These are phyloP conservation scores for Chrysaora quinquecirrha DNA, from an alignment of 30 jellyfish, hydroid and myxozoan species.

Conservation along the genomic window DNA sequence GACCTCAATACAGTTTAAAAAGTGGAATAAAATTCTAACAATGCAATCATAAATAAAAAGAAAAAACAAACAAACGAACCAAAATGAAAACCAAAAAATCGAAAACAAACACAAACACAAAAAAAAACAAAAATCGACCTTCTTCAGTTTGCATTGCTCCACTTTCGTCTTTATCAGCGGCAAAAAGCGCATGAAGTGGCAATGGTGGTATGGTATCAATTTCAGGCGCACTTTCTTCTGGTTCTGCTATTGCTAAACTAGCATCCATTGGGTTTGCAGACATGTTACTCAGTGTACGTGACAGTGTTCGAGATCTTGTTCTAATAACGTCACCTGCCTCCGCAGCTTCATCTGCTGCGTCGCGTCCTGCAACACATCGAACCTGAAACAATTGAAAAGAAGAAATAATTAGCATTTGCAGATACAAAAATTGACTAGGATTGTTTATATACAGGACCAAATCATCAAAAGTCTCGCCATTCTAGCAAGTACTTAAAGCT, in stretches of 20 bases:
- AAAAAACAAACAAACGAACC: too few species aligned
- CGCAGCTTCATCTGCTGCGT: constrained; percentile 90
- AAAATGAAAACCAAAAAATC: too few species aligned
- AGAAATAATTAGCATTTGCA: too few species aligned
- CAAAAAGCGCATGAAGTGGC: constrained; percentile 67
- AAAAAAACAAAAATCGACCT: background rate
- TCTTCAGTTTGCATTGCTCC: constrained; percentile 58
- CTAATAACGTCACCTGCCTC: constrained; percentile 91
- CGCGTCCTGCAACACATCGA: constrained; percentile 95
- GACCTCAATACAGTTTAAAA: too few species aligned
- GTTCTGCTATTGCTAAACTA: constrained; percentile 7
- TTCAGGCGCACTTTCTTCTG: constrained; percentile 53
- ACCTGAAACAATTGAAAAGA: constrained; percentile 51
- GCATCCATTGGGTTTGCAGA: constrained; percentile 74
- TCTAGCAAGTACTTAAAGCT: too few species aligned
- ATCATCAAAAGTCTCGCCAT: too few species aligned
- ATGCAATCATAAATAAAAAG: too few species aligned
- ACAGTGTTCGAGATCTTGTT: constrained; percentile 73
- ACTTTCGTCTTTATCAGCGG: constrained; percentile 92
- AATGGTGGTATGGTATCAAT: constrained; percentile 82
- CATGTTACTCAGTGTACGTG: constrained; percentile 79
- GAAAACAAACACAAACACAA: background rate
- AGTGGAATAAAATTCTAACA: too few species aligned
- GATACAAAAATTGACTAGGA: too few species aligned
- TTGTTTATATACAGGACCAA: too few species aligned